Evolutionary conservation across 2,888 invertebrate species (phyloP), one percentile per base, ranked within the genome.

Genomic region (Lasioglossum morio): DNA sequence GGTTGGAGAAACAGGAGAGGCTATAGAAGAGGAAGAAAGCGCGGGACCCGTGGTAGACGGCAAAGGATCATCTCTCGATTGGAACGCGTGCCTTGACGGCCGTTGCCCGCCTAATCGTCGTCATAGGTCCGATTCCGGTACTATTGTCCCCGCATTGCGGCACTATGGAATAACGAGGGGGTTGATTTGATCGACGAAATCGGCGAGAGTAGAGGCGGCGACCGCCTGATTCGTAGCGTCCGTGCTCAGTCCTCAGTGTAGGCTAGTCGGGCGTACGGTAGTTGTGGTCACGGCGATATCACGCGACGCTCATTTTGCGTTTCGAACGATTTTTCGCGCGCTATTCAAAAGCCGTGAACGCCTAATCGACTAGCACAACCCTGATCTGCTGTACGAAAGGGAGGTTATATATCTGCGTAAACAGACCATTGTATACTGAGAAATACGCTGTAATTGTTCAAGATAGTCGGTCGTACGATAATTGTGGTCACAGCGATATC

Each of bases 191-290:
- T 92, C 92, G 86, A 88, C 90, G 81, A 89, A 82, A 85, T 81
- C 92, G 84, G 80, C 87, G 84, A 85, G 69, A 79, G 82, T 79
- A 87, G 83, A 87, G 86, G 77, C 87, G 82, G 84, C 91, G 90
- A 92, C 92, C 89, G 89, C 90, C 90, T 91, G 92, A 93, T 90
- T 93, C 91, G 88, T 92, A 90, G 92, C 93, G 94, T 93, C 94
- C 95, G 95, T 90, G 92, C 95, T 95, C 94, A 95, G 95, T 94
- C 94, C 94, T 95, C 95, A 95, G 95, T 95, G 95, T 93, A 95
- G 95, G 94, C 95, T 95, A 95, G 95, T 94, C 95, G 95, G 95
- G 93, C 93, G 94, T 93, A 89, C 91, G 91, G 91, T 89, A 89
- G 93, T 93, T 84, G 91, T 89, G 87, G 88, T 89, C 86, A 78